Evolutionary conservation across 2,113 vertebrate species (phyloP).

Genomic region (Tetraodon nigroviridis): DNA sequence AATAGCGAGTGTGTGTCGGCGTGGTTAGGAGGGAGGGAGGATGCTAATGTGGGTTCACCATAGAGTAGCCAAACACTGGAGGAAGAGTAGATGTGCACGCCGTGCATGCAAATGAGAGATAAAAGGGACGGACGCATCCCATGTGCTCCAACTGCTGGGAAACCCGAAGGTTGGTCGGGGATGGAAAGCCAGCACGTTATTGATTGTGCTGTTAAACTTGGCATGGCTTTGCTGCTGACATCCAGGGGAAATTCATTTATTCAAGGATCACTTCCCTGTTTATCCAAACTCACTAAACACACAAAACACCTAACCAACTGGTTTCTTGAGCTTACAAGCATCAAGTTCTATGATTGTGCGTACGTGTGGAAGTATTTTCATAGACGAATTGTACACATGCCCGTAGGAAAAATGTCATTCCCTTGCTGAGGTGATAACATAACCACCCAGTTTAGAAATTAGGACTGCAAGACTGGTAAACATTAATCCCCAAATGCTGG

Average conservation of each 20-base stretch:
- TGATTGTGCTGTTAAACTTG: constrained; percentile 28
- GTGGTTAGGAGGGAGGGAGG: no score
- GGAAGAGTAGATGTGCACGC: constrained; percentile 2
- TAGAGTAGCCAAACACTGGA: background rate
- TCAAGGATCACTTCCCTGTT: background rate
- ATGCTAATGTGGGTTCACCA: no score
- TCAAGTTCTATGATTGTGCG: no score
- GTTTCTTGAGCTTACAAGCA: no score
- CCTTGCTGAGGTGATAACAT: no score
- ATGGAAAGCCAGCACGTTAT: constrained; percentile 28
- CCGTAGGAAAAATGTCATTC: no score
- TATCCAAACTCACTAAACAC: background rate
- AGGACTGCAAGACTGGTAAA: background rate
- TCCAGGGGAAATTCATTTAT: background rate
- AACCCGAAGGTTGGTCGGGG: constrained; percentile 22
- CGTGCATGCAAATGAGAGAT: constrained; percentile 19
- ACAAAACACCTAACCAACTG: background rate
- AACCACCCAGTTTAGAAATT: background rate
- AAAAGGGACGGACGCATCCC: constrained; percentile 32
- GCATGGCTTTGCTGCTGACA: constrained; percentile 11
- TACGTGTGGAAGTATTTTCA: no score
- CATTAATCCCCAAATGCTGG: background rate
- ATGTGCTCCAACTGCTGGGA: constrained; percentile 8
- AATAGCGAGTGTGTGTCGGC: no score
- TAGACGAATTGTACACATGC: no score